These are phyloP conservation scores for Oopsacas minuta DNA, from an alignment of 37 sponge, comb jelly and placozoan genomes.

Conservation along the genomic window DNA sequence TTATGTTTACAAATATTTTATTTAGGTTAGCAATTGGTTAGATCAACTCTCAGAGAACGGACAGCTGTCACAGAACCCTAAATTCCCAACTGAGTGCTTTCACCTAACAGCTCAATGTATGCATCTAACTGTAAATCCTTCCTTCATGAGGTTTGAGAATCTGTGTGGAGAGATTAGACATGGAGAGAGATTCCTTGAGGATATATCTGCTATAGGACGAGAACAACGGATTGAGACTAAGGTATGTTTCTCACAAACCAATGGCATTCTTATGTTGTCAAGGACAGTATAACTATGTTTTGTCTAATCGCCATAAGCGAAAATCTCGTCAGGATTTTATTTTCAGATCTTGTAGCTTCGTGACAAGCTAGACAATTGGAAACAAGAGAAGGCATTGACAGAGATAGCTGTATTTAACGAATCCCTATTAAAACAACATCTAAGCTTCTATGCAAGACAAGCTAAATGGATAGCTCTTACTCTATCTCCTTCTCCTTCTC, in stretches of 20 bases:
- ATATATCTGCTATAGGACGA: background rate
- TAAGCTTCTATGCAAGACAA: background rate
- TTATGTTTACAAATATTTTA: too few species aligned
- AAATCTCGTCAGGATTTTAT: too few species aligned
- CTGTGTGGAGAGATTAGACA: conserved; percentile 38
- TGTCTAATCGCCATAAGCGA: too few species aligned
- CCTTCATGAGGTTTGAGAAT: conserved; percentile 26
- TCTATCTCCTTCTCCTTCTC: background rate
- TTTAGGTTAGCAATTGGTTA: background rate
- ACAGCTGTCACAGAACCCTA: conserved; percentile 30
- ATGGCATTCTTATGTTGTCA: too few species aligned
- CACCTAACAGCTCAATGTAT: conserved; percentile 55
- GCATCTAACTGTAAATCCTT: conserved; percentile 54
- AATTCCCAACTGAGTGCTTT: conserved; percentile 92
- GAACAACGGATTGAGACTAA: background rate
- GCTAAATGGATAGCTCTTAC: background rate
- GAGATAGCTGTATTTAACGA: conserved; percentile 9
- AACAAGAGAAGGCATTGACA: background rate
- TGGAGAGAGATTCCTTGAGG: conserved; percentile 12
- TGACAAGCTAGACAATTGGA: conserved; percentile 2
- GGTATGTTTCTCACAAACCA: background rate
- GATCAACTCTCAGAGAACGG: background rate
- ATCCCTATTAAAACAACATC: background rate
- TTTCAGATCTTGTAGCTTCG: background rate
- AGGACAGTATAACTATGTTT: too few species aligned